Conservation (phyloP, 2,888 invertebrate genomes). For the Calliopum simillimum region DNA sequence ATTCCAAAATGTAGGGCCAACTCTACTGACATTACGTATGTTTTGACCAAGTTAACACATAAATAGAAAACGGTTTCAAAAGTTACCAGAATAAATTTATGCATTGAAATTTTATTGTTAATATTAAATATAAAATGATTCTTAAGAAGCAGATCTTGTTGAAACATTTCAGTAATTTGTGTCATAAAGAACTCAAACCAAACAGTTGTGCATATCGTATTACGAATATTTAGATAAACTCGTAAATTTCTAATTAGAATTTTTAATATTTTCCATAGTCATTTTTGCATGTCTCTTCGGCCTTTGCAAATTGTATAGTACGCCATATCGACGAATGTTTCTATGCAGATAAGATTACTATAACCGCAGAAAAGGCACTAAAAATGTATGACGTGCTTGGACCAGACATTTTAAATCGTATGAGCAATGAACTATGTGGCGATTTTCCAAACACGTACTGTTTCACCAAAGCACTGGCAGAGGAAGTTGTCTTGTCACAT, state of each 20-base stretch:
- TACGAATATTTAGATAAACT: too few species aligned
- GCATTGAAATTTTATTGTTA: too few species aligned
- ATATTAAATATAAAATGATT: too few species aligned
- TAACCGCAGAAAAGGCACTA: slow-evolving; percentile 61
- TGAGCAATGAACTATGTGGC: slow-evolving; percentile 55
- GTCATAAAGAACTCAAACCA: too few species aligned
- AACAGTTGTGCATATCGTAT: too few species aligned
- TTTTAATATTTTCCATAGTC: slow-evolving; percentile 60
- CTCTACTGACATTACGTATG: too few species aligned
- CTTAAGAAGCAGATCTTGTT: too few species aligned
- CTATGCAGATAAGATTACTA: slow-evolving; percentile 61
- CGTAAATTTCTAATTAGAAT: background rate
- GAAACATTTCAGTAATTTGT: too few species aligned
- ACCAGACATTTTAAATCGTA: slow-evolving; percentile 60
- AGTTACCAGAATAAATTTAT: too few species aligned
- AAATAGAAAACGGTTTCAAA: too few species aligned
- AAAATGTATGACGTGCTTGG: slow-evolving; percentile 58
- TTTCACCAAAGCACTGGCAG: slow-evolving; percentile 78
- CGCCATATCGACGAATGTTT: slow-evolving; percentile 63
- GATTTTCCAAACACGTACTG: slow-evolving; percentile 77
- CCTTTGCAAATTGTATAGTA: slow-evolving; percentile 74
- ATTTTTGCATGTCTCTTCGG: slow-evolving; percentile 76
- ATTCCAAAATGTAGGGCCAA: too few species aligned
- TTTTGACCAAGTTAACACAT: too few species aligned
- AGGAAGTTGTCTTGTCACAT: slow-evolving; percentile 71